Conservation (phyloP, 2,113 vertebrate genomes). For the Lamprologus tigripictilis region DNA sequence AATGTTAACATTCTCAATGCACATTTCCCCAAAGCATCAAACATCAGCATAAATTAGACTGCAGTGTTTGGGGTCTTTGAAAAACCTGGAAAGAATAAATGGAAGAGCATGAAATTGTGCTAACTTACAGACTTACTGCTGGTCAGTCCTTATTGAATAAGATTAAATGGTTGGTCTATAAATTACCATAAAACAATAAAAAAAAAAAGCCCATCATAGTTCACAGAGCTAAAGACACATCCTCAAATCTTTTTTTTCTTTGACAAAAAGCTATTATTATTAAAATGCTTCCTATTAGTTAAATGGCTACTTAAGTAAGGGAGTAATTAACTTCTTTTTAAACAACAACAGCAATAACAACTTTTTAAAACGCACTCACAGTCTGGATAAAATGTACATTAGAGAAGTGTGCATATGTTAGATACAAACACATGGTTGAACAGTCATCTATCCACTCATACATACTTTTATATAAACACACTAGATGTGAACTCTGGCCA, state of each 20-base stretch:
- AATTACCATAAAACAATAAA: not conserved
- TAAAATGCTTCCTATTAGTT: not conserved
- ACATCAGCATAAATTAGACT: not conserved
- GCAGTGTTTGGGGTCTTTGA: not conserved
- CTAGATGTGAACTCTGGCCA: not conserved
- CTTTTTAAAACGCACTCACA: not conserved
- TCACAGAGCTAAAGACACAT: not conserved
- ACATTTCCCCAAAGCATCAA: not conserved
- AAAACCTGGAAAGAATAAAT: rapidly evolving
- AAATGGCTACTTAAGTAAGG: not conserved
- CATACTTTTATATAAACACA: not conserved
- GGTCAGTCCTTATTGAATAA: not conserved
- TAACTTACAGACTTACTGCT: not conserved
- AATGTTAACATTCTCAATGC: not conserved
- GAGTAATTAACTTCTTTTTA: not conserved
- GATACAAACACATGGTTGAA: rapidly evolving
- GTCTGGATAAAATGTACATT: not conserved
- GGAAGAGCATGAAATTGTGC: not conserved
- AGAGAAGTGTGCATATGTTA: not conserved
- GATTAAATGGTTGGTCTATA: not conserved
- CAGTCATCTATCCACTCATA: not conserved
- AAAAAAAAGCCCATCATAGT: not conserved
- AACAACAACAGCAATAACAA: not conserved
- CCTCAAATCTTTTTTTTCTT: not conserved
- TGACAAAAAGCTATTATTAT: not conserved